These are phyloP conservation scores for Pocillopora verrucosa DNA, from an alignment of 64 coral and sea anemone species.

Conservation along the genomic window DNA sequence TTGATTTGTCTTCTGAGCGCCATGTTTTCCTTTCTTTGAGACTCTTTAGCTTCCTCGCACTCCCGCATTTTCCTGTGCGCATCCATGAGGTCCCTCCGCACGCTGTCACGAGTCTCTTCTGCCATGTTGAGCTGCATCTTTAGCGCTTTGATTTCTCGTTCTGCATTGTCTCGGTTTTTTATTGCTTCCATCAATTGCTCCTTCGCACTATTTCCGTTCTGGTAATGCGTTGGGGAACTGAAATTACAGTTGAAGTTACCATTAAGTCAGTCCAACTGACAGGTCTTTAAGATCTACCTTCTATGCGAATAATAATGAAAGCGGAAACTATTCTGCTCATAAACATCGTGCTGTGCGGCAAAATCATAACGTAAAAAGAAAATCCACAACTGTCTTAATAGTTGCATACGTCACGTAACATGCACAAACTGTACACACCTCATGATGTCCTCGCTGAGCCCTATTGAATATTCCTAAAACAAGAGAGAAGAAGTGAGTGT, in stretches of 20 bases:
- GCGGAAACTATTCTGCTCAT: no score
- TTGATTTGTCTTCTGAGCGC: conserved; percentile 66
- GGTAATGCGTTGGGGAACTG: conserved; percentile 2
- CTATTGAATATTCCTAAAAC: conserved; percentile 15
- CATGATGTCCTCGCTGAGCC: conserved; percentile 9
- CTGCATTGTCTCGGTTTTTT: conserved; percentile 66
- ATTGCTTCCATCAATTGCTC: conserved; percentile 75
- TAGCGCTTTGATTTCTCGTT: conserved; percentile 82
- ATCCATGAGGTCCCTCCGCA: conserved; percentile 75
- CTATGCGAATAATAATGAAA: no score
- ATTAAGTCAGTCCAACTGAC: not conserved
- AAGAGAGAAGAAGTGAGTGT: not conserved
- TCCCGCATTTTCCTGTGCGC: conserved; percentile 71
- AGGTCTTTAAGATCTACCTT: no score
- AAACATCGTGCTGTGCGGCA: no score
- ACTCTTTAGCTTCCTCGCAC: conserved; percentile 61
- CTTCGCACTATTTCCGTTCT: conserved; percentile 31
- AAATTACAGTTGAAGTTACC: not conserved
- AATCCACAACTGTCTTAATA: no score
- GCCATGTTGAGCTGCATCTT: conserved; percentile 90
- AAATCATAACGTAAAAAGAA: no score
- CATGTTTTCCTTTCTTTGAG: conserved; percentile 76
- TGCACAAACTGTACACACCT: not conserved
- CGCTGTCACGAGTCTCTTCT: conserved; percentile 76
- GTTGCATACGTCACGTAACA: not conserved